phyloP scores from a whole-genome alignment of 2,888 invertebrate species.

The Tiliacea aurago region DNA sequence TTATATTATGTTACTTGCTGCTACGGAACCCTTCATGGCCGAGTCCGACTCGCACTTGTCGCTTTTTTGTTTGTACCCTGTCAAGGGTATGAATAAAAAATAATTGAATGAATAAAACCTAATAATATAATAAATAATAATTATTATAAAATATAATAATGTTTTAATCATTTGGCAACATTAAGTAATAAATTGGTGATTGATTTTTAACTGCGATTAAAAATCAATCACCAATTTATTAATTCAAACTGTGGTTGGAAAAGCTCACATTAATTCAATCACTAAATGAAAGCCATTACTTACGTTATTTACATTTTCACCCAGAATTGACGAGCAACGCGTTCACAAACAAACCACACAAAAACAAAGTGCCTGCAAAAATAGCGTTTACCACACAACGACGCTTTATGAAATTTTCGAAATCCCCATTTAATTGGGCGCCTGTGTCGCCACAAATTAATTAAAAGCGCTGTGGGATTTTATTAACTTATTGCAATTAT shows the following conservation, averaged over 20 bases:
- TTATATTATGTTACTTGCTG: too few species aligned
- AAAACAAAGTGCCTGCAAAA: conserved; percentile 74
- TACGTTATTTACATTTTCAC: conserved; percentile 72
- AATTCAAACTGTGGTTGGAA: conserved; percentile 57
- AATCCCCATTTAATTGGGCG: conserved; percentile 85
- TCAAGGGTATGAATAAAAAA: too few species aligned
- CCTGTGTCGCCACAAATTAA: conserved; percentile 86
- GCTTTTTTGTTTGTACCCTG: too few species aligned
- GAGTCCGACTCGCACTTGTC: too few species aligned
- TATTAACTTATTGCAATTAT: conserved; percentile 89
- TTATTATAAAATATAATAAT: too few species aligned
- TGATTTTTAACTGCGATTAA: too few species aligned
- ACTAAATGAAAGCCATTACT: conserved; percentile 72
- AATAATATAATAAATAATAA: too few species aligned
- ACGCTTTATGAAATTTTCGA: conserved; percentile 81
- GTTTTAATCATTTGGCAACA: too few species aligned
- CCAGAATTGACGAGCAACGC: conserved; percentile 68
- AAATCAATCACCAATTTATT: conserved; percentile 3
- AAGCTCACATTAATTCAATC: conserved; percentile 68
- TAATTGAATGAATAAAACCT: too few species aligned
- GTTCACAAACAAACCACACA: conserved; percentile 73
- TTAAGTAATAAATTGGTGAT: too few species aligned
- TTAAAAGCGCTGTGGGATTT: conserved; percentile 85
- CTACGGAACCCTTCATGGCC: too few species aligned
- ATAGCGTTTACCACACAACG: conserved; percentile 73